Conservation (phyloP, 2,888 invertebrate genomes). For the Volucella inanis region DNA sequence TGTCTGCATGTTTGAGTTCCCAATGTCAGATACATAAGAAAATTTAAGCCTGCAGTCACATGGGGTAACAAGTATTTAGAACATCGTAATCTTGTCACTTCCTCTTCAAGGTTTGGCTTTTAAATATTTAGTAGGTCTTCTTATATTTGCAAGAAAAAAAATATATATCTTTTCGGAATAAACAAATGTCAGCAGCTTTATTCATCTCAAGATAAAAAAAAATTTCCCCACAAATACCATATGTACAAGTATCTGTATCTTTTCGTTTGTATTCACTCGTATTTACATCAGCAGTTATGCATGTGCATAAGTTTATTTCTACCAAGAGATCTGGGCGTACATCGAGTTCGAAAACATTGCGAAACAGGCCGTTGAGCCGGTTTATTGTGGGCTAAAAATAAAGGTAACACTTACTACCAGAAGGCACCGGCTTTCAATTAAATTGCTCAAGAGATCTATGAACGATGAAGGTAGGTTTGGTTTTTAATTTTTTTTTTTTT, state of each 20-base stretch:
- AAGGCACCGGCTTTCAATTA: conserved; percentile 34
- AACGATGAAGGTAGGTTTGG: conserved; percentile 46
- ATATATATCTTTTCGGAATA: conserved; percentile 6
- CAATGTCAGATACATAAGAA: too few species aligned
- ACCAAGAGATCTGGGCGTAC: conserved; percentile 21
- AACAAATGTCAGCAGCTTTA: neutral
- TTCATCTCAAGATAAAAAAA: neutral
- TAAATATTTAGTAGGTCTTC: conserved; percentile 14
- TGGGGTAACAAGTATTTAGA: too few species aligned
- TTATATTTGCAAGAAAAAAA: neutral
- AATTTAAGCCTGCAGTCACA: too few species aligned
- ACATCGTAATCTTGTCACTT: too few species aligned
- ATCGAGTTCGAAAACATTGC: conserved; percentile 58
- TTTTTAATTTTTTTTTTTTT: neutral
- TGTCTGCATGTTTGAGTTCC: too few species aligned
- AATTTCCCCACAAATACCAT: conserved; percentile 1
- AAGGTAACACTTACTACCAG: conserved; percentile 18
- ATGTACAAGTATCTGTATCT: neutral
- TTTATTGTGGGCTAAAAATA: conserved; percentile 64
- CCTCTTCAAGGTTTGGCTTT: neutral
- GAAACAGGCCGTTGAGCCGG: conserved; percentile 66
- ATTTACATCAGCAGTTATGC: too few species aligned
- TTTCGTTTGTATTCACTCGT: neutral
- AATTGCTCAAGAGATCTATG: conserved; percentile 57
- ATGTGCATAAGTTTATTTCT: neutral